Evolutionary conservation across 2,113 vertebrate genomes (phyloP).

Genomic region (Rhinichthys klamathensis): DNA sequence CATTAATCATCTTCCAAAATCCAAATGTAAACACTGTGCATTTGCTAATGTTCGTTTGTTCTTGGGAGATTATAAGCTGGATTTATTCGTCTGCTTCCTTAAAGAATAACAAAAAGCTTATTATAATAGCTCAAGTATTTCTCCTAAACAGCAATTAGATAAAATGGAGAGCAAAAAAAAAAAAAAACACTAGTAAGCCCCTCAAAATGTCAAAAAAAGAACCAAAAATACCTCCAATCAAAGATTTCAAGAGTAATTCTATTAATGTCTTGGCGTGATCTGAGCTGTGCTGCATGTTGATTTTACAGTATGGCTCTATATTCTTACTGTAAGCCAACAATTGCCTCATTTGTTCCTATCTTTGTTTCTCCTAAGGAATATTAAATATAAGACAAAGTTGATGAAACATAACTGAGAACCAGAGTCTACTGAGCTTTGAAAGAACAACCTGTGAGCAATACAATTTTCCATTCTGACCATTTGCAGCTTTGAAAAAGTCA

Average conservation of each 20-base stretch:
- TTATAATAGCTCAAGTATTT: not conserved
- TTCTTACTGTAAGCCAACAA: not conserved
- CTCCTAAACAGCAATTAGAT: not conserved
- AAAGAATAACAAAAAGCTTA: not conserved
- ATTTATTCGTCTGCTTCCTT: not conserved
- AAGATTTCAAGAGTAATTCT: too few relatives aligned
- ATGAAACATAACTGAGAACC: not conserved
- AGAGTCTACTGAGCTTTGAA: not conserved
- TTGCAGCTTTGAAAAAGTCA: conserved; percentile 20
- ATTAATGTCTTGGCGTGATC: too few relatives aligned
- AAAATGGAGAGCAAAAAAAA: too few relatives aligned
- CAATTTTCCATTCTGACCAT: not conserved
- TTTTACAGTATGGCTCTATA: not conserved
- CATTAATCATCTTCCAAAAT: not conserved
- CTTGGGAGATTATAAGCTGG: not conserved
- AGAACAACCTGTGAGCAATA: conserved; percentile 16
- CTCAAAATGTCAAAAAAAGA: too few relatives aligned
- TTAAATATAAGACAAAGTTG: not conserved
- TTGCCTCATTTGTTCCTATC: not conserved
- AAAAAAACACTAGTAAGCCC: too few relatives aligned
- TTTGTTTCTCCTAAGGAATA: not conserved
- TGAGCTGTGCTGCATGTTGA: not conserved
- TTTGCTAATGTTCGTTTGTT: not conserved
- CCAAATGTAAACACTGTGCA: not conserved
- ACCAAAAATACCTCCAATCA: too few relatives aligned